These are phyloP conservation scores for Drosophila fulvimacula DNA, from an alignment of 2,888 invertebrate genomes.

Conservation along the genomic window DNA sequence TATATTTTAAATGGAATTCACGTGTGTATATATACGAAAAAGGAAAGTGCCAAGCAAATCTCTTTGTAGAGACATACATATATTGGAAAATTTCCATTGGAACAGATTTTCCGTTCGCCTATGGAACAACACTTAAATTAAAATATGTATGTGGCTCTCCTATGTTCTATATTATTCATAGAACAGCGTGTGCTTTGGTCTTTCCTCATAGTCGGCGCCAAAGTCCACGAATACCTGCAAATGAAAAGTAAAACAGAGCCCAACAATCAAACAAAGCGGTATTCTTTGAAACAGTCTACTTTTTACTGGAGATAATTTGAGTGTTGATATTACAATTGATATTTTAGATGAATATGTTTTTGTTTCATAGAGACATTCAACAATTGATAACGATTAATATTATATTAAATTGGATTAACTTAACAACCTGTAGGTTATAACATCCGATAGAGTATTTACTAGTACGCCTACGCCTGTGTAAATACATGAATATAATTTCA, in stretches of 20 bases:
- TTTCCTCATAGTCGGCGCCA: not conserved
- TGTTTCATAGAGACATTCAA: conserved; percentile 23
- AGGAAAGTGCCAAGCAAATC: conserved; percentile 13
- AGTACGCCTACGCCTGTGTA: not conserved
- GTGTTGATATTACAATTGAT: conserved; percentile 39
- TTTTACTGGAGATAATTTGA: conserved; percentile 16
- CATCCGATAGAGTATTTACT: conserved; percentile 18
- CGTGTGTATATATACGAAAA: not conserved
- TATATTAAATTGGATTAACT: conserved; percentile 10
- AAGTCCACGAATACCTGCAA: not conserved
- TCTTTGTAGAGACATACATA: not conserved
- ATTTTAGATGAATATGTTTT: conserved; percentile 24
- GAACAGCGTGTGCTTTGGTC: not conserved
- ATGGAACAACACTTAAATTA: not conserved
- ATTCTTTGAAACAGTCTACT: conserved; percentile 8
- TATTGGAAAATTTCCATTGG: conserved; percentile 28
- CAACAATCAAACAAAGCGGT: not conserved
- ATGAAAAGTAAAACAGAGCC: conserved; percentile 1
- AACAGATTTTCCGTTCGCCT: conserved; percentile 3
- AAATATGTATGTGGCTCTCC: conserved; percentile 3
- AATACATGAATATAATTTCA: conserved; percentile 7
- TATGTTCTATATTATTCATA: not conserved
- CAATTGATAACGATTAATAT: conserved; percentile 31
- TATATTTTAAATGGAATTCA: not conserved
- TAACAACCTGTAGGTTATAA: conserved; percentile 28